Conservation (phyloP, 2,888 invertebrate species). For the Pardosa pseudoannulata region DNA sequence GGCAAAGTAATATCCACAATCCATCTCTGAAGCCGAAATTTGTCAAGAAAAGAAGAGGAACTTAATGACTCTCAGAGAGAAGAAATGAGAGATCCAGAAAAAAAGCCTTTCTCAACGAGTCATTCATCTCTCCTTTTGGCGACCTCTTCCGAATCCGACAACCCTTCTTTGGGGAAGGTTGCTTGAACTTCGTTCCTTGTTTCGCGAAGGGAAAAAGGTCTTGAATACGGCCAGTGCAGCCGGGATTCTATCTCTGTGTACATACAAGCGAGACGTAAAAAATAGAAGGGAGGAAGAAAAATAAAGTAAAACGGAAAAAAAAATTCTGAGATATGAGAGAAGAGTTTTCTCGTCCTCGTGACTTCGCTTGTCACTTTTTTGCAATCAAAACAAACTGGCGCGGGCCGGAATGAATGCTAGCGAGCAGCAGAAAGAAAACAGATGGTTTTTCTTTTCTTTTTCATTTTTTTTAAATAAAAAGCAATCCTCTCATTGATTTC, state of each 20-base stretch:
- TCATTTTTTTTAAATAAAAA: no score
- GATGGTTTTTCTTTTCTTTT: no score
- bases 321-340: neutral
- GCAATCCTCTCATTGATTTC: no score
- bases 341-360: slow-evolving; percentile 46
- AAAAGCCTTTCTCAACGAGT: no score
- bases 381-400: slow-evolving; percentile 46
- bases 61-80: no score
- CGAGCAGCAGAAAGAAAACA: neutral
- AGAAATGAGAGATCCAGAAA: no score
- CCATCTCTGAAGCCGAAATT: no score
- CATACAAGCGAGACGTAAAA: neutral
- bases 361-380: slow-evolving; percentile 16
- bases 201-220: slow-evolving; percentile 22
- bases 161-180: slow-evolving; percentile 47
- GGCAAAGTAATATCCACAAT: no score
- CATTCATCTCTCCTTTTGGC: slow-evolving; percentile 21
- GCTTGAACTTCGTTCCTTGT: slow-evolving; percentile 49
- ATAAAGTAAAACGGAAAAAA: slow-evolving; percentile 1
- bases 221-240: slow-evolving; percentile 40
- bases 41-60: no score
- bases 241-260: slow-evolving; percentile 12
- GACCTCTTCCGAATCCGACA: neutral
- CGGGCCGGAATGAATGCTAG: neutral
- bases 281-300: neutral